A percentile compares a stretch with the other conserved stretches of the same genome.
Evolutionary conservation across 2,888 invertebrate species (phyloP).

Genomic region (Diplolepis rosae): DNA sequence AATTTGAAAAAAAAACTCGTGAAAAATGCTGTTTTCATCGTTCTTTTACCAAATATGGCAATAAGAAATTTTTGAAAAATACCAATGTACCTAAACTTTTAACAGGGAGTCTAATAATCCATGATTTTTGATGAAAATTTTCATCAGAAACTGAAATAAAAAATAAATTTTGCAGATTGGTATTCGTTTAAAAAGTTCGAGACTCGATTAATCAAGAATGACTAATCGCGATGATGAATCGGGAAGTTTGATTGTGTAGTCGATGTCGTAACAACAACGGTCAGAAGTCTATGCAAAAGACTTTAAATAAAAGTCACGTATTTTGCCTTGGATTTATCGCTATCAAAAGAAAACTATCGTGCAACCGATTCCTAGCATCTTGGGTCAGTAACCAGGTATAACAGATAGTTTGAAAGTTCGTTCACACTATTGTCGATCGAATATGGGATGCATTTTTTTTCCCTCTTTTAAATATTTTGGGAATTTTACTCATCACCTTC

Average conservation of each 20-base stretch:
- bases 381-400: slow-evolving; percentile 49
- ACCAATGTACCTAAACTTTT: too few relatives aligned
- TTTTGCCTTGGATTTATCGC: slow-evolving; percentile 43
- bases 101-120: too few relatives aligned
- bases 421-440: slow-evolving; percentile 39
- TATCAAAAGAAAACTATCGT: slow-evolving; percentile 47
- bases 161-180: too few relatives aligned
- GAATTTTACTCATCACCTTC: slow-evolving; percentile 10
- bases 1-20: too few relatives aligned
- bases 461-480: neutral
- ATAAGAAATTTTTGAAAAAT: too few relatives aligned
- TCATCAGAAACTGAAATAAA: too few relatives aligned
- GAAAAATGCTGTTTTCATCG: too few relatives aligned
- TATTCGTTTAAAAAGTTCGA: neutral
- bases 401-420: slow-evolving; percentile 40
- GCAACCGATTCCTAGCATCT: slow-evolving; percentile 34
- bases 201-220: neutral
- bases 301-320: neutral
- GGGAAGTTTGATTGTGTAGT: neutral
- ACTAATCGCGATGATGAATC: neutral
- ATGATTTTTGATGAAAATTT: too few relatives aligned
- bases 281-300: neutral
- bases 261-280: neutral
- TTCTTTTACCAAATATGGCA: too few relatives aligned
- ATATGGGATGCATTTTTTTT: neutral